These are phyloP conservation scores for Hippolais icterina DNA, from an alignment of 2,113 vertebrate species.

Conservation along the genomic window DNA sequence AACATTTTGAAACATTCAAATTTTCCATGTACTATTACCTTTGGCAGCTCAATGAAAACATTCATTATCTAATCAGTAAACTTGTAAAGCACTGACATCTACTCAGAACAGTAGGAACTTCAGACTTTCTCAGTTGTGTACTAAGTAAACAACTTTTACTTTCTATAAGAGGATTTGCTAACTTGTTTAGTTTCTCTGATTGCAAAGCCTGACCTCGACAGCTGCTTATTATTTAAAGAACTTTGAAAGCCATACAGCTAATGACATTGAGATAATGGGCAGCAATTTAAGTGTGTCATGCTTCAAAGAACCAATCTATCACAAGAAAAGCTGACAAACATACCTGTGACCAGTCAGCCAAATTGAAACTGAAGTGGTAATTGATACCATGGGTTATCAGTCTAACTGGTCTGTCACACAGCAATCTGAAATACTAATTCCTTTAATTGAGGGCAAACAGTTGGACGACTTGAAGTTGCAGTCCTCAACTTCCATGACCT, in stretches of 20 bases:
- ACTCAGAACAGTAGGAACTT: slow-evolving; percentile 55
- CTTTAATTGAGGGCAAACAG: slow-evolving; percentile 56
- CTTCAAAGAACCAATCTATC: slow-evolving; percentile 67
- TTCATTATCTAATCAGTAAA: slow-evolving; percentile 58
- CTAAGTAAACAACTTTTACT: slow-evolving; percentile 60
- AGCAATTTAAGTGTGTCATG: slow-evolving; percentile 83
- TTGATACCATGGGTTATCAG: slow-evolving; percentile 78
- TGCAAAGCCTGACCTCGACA: slow-evolving; percentile 66
- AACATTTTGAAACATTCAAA: background rate
- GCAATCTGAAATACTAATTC: slow-evolving; percentile 75
- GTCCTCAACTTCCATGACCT: slow-evolving; percentile 44
- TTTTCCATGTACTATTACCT: background rate
- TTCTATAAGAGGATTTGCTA: slow-evolving; percentile 59
- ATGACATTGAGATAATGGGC: slow-evolving; percentile 84
- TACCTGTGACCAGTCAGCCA: slow-evolving; percentile 68
- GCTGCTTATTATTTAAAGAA: slow-evolving; percentile 68
- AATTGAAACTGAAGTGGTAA: slow-evolving; percentile 82
- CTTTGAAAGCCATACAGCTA: slow-evolving; percentile 73
- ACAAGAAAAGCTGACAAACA: slow-evolving; percentile 67
- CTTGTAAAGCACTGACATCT: slow-evolving; percentile 44
- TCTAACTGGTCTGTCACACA: slow-evolving; percentile 80
- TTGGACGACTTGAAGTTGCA: slow-evolving; percentile 66
- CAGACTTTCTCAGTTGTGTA: slow-evolving; percentile 40
- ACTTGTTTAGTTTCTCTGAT: slow-evolving; percentile 53
- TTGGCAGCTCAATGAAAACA: slow-evolving; percentile 36